Conservation (phyloP, 2,113 vertebrate species). For the Petaurus breviceps region DNA sequence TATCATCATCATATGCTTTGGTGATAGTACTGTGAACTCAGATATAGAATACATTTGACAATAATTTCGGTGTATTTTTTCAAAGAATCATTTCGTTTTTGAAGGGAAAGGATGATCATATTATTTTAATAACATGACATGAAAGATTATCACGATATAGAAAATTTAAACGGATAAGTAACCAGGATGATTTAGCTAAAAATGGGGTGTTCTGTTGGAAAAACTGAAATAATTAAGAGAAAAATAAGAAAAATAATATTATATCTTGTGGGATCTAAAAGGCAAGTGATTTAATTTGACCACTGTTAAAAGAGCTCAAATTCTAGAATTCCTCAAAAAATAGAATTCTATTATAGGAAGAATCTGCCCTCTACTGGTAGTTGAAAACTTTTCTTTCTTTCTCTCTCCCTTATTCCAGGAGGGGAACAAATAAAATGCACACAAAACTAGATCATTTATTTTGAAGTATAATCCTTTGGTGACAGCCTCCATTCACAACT, state of each 20-base stretch:
- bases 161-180: neutral
- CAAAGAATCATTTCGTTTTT: neutral
- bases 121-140: neutral
- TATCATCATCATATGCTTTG: neutral
- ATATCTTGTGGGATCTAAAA: neutral
- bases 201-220: neutral
- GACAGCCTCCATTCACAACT: slow-evolving; percentile 5
- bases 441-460: neutral
- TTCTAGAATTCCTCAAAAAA: slow-evolving; percentile 2
- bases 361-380: slow-evolving; percentile 68
- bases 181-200: neutral
- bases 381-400: neutral
- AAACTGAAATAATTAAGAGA: neutral
- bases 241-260: neutral
- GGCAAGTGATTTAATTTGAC: neutral
- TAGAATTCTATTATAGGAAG: neutral
- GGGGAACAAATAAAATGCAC: slow-evolving; percentile 5
- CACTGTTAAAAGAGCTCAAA: neutral
- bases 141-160: neutral
- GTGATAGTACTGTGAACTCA: neutral
- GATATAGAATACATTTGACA: neutral
- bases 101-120: neutral
- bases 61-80: neutral
- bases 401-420: neutral
- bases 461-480: slow-evolving; percentile 7